phyloP scores from a whole-genome alignment of 1,140 invertebrate genomes.

The Ctenoplectra terminalis region DNA sequence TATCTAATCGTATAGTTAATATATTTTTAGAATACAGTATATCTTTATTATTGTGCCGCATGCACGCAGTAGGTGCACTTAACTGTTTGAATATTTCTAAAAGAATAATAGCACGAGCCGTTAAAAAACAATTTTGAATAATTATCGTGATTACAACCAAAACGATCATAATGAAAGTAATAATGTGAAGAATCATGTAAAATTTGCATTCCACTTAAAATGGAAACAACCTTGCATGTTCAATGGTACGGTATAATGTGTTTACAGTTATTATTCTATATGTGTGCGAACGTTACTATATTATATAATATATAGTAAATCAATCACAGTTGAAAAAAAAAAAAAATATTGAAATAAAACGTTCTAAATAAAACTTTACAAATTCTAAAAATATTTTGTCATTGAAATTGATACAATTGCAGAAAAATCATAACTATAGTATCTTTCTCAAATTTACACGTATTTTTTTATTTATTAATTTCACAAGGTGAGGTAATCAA shows the following conservation, averaged over 20 bases:
- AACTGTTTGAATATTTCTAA: neutral
- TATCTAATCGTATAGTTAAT: neutral
- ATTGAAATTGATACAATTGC: no score
- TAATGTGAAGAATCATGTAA: slow-evolving; percentile 22
- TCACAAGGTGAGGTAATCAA: no score
- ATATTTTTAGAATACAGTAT: neutral
- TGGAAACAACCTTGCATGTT: slow-evolving; percentile 45
- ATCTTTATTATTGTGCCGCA: no score
- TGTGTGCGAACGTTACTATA: neutral
- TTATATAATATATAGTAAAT: neutral
- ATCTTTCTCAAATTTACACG: no score
- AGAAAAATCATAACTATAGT: no score
- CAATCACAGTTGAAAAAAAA: neutral
- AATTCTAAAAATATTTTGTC: neutral
- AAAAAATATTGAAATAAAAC: no score
- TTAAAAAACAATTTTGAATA: neutral
- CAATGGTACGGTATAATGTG: slow-evolving; percentile 45
- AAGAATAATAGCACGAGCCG: neutral
- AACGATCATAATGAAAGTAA: slow-evolving; percentile 42
- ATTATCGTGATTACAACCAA: neutral
- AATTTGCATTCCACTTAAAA: slow-evolving; percentile 49
- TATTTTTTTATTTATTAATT: no score
- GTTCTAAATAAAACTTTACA: no score
- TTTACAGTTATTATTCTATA: neutral
- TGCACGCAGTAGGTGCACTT: neutral